Evolutionary conservation across 2,113 vertebrate species (phyloP), one percentile per base, ranked within the genome.

Genomic region (Benitochromis conjunctus): DNA sequence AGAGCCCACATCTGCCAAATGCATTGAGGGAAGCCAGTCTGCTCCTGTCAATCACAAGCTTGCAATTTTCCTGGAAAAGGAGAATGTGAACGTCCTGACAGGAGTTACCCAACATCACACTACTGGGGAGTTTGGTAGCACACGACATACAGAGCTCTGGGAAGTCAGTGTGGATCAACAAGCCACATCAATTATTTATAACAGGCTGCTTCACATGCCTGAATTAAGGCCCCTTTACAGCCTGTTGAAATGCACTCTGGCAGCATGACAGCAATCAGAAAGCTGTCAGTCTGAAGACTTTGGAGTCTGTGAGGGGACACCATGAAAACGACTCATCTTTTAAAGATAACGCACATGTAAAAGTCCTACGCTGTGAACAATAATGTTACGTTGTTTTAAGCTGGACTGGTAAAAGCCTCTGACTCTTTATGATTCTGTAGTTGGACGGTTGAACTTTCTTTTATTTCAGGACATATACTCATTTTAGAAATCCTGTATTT

Each of bases 41-140:
- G 97, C 93, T 94, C 76, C 93, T 96, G 96, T 97, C 97, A 94
- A 95, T 97, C 97, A 98, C 81, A 81, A 46, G 87, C 55, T 92
- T 92, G 88, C 86, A 96, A 94, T 96, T 96, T 97, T 95, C 95
- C 95, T 94, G 89, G 91, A 95, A 96, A 94, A 88, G 79, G 11
- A 96, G 96, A 97, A 96, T 96, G 95, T 86, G 82, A 57, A 91
- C 87, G 89, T 86, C 9, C 13, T 29, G 6, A 2, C 53, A 24
- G 11, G 51, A 83, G 91, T 92, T 94, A 90, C n/a, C 24, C 85
- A 95, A 94, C 88, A 7, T 64, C 13, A 2, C 55, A 1, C n/a
- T 58, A 21, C 58, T 19, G 19, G 24, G 21, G 4, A 48, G 24
- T 69, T 14, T 16, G 21, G 80, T 48, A 41, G 29, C 10, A 1